A percentile compares a stretch with the other conserved stretches of the same genome.
These are phyloP conservation scores for Corapipo altera DNA, from an alignment of 2,113 vertebrate species.

Conservation along the genomic window DNA sequence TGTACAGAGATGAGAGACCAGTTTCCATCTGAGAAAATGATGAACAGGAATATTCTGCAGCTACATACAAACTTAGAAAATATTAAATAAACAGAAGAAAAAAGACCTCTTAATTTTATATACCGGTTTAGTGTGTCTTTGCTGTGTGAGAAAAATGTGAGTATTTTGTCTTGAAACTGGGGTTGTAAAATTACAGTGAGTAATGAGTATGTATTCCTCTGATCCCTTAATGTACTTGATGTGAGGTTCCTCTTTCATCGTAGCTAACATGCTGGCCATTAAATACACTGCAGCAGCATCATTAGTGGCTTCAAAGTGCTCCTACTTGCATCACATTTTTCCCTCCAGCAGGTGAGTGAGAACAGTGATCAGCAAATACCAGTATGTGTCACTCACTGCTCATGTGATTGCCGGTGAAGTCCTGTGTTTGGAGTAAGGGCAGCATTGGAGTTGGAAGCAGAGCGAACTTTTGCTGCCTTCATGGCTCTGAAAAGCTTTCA, in stretches of 20 bases:
- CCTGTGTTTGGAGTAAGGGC: background rate
- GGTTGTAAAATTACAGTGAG: slow-evolving; percentile 53
- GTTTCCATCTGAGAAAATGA: background rate
- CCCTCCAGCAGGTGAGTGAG: slow-evolving; percentile 38
- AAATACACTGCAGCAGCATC: slow-evolving; percentile 58
- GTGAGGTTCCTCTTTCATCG: slow-evolving; percentile 63
- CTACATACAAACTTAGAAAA: background rate
- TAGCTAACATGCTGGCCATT: slow-evolving; percentile 56
- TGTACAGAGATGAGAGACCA: background rate
- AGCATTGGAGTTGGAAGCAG: background rate
- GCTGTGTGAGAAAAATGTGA: slow-evolving; percentile 28
- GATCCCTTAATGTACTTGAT: slow-evolving; percentile 68
- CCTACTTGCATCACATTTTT: slow-evolving; percentile 49
- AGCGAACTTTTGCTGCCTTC: background rate
- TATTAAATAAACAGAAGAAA: slow-evolving; percentile 3
- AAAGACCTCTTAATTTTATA: slow-evolving; percentile 12
- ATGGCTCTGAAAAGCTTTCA: background rate
- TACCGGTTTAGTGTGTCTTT: background rate
- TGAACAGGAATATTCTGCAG: background rate
- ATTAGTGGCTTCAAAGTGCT: slow-evolving; percentile 65
- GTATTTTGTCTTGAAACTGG: slow-evolving; percentile 44
- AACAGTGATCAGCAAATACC: slow-evolving; percentile 20
- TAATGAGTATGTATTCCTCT: slow-evolving; percentile 65
- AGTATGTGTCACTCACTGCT: background rate
- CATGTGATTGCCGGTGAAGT: background rate